Percentiles rank a stretch among this genome's conserved stretches.
Conservation (phyloP, 2,797 vertebrate species). For the Cichlasoma orientale region DNA sequence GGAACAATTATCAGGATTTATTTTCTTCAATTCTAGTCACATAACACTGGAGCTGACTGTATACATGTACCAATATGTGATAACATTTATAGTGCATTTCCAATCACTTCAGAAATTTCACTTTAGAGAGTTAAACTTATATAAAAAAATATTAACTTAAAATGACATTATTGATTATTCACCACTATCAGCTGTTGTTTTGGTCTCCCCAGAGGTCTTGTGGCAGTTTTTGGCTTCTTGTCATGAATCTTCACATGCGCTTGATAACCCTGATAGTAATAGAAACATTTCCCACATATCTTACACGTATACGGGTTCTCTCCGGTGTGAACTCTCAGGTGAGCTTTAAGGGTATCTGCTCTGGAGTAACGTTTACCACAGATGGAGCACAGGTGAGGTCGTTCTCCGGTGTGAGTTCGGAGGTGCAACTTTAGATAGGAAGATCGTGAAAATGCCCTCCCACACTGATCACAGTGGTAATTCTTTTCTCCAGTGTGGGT, state of each 20-base stretch:
- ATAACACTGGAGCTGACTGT: not conserved
- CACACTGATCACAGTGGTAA: conserved; percentile 52
- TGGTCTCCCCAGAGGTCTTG: conserved; percentile 48
- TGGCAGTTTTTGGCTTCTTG: conserved; percentile 45
- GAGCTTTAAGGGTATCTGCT: conserved; percentile 44
- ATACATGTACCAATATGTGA: not conserved
- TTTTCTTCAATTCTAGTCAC: not conserved
- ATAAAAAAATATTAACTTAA: not conserved
- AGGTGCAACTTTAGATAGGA: conserved; percentile 46
- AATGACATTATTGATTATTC: conserved; percentile 8
- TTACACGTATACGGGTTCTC: conserved; percentile 47
- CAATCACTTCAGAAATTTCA: not conserved
- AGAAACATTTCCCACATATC: conserved; percentile 51
- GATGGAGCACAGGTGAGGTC: conserved; percentile 55
- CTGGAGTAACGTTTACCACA: conserved; percentile 62
- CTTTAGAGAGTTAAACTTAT: not conserved
- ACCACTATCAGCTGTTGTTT: conserved; percentile 27
- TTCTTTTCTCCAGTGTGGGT: conserved; percentile 49
- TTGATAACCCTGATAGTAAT: conserved; percentile 46
- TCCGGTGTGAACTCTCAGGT: conserved; percentile 32
- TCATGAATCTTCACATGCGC: conserved; percentile 42
- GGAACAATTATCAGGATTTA: not conserved
- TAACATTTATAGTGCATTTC: not conserved
- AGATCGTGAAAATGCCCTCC: conserved; percentile 43
- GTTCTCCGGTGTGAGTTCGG: conserved; percentile 46